Percentiles rank a stretch among this genome's conserved stretches.
Conservation (phyloP, 2,888 invertebrate species). For the Scaptomyza cyrtandrae region DNA sequence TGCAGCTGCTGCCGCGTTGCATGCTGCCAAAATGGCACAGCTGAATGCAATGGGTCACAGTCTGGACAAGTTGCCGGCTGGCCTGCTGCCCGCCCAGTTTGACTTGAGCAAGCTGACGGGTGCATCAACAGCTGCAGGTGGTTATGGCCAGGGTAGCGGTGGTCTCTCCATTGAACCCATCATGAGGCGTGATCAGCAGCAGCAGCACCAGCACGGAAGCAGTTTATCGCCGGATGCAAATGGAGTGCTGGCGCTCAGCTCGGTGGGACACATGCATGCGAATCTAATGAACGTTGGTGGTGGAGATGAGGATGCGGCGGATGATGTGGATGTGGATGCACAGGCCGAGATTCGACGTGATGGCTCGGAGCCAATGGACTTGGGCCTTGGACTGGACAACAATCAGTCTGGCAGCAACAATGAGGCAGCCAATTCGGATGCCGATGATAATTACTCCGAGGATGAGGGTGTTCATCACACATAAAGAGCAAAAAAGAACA, state of each 20-base stretch:
- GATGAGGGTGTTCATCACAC: constrained; percentile 84
- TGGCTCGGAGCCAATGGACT: constrained; percentile 84
- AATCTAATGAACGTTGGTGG: constrained; percentile 32
- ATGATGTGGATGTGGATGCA: constrained; percentile 62
- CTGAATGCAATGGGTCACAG: constrained; percentile 88
- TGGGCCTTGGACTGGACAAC: constrained; percentile 82
- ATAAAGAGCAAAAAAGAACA: constrained; percentile 59
- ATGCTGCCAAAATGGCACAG: constrained; percentile 91
- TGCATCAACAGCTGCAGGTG: constrained; percentile 42
- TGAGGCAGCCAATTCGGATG: constrained; percentile 81
- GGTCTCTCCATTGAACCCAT: constrained; percentile 83
- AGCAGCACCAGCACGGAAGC: constrained; percentile 59
- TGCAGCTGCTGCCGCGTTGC: constrained; percentile 90
- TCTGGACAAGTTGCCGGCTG: constrained; percentile 86
- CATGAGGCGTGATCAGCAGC: constrained; percentile 74
- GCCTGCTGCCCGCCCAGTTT: constrained; percentile 83
- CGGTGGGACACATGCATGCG: constrained; percentile 54
- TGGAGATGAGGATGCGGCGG: constrained; percentile 2
- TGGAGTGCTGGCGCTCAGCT: constrained; percentile 55
- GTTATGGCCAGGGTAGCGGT: constrained; percentile 54
- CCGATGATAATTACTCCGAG: constrained; percentile 84
- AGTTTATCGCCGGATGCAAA: constrained; percentile 62
- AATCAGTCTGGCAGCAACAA: constrained; percentile 83
- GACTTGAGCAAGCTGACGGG: constrained; percentile 83
- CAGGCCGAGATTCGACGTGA: constrained; percentile 80